Percentiles rank a stretch among this genome's conserved stretches.
phyloP scores from a whole-genome alignment of 2,888 invertebrate species.

The Agriopis aurantiaria region DNA sequence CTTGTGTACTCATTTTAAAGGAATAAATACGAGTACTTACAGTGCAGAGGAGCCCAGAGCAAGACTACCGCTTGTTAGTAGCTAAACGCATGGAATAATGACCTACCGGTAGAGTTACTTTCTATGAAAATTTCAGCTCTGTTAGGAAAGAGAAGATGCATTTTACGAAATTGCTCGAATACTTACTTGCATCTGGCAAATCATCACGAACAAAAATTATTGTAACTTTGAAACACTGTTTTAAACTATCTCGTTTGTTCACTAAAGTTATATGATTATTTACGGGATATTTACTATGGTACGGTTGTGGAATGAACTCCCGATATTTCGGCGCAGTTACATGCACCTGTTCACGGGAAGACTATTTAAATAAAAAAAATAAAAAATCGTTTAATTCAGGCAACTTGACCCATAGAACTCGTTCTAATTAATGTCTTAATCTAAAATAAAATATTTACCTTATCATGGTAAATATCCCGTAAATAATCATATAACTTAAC shows the following conservation, averaged over 20 bases:
- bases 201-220: neutral
- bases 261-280: too few relatives aligned
- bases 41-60: constrained; percentile 56
- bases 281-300: too few relatives aligned
- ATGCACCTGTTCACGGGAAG: too few relatives aligned
- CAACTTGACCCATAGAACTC: too few relatives aligned
- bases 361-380: too few relatives aligned
- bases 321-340: too few relatives aligned
- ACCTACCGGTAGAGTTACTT: constrained; percentile 38
- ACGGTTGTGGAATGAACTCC: too few relatives aligned
- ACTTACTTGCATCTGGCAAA: neutral
- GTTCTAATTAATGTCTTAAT: too few relatives aligned
- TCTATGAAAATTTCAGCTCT: constrained; percentile 31
- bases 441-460: too few relatives aligned
- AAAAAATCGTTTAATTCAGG: too few relatives aligned
- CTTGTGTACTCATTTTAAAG: constrained; percentile 82
- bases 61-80: constrained; percentile 60
- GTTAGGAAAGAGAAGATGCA: constrained; percentile 22
- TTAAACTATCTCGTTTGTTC: too few relatives aligned
- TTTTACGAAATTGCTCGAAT: constrained; percentile 8
- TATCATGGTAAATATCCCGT: too few relatives aligned
- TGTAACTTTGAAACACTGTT: neutral
- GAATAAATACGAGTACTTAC: constrained; percentile 69
- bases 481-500: neutral
- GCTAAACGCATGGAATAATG: constrained; percentile 55